phyloP scores from a whole-genome alignment of 2,888 invertebrate species.

The Oxyteleia sp. region DNA sequence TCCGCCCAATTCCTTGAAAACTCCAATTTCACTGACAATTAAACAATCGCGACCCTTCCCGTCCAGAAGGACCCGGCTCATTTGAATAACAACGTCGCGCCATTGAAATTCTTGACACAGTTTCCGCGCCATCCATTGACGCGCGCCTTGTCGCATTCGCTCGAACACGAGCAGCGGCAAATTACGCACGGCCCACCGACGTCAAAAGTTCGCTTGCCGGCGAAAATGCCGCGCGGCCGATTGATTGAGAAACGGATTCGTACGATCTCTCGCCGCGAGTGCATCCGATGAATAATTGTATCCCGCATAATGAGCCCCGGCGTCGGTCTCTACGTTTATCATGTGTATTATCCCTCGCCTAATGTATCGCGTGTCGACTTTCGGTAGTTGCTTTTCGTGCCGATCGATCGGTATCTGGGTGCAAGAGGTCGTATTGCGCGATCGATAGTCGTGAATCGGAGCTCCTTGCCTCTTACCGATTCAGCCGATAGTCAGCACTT shows the following conservation, averaged over 20 bases:
- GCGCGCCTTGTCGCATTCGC: conserved; percentile 3
- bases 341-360: conserved; percentile 64
- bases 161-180: conserved; percentile 5
- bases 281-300: conserved; percentile 65
- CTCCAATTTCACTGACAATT: conserved; percentile 33
- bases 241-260: conserved; percentile 35
- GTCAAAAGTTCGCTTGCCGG: conserved; percentile 16
- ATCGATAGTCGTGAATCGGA: conserved; percentile 72
- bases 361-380: conserved; percentile 73
- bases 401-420: conserved; percentile 69
- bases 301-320: conserved; percentile 60
- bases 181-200: background rate
- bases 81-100: conserved; percentile 40
- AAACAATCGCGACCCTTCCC: conserved; percentile 17
- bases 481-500: conserved; percentile 51
- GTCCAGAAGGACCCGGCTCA: background rate
- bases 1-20: conserved; percentile 7
- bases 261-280: conserved; percentile 11
- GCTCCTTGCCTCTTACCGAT: conserved; percentile 65
- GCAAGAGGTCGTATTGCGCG: conserved; percentile 72
- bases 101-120: conserved; percentile 43
- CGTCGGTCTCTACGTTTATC: conserved; percentile 51
- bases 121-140: conserved; percentile 33
- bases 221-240: background rate
- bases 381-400: conserved; percentile 72